Base-by-base conservation (phyloP, 2,113 vertebrate species). In the Campylorhamphus procurvoides region DNA sequence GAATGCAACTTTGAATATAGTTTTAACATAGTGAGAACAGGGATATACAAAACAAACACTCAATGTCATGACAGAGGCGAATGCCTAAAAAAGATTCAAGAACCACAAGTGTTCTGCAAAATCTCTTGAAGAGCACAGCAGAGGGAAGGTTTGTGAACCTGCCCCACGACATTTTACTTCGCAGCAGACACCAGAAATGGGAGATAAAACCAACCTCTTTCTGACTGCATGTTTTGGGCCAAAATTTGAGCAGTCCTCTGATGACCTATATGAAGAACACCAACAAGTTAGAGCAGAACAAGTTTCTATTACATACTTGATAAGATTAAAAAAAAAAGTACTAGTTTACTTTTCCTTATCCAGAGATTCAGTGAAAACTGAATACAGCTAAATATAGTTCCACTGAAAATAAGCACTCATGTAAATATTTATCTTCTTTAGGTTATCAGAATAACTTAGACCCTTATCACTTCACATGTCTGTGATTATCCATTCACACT, bases 171-270 rank as follows among this genome's bases (percentile, higher is more conserved):
- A 12, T n/a, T 39, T 14, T 29, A 52, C 40, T 58, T 39, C 37
- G 39, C 46, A 95, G 84, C 44, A 75, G 35, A 75, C 35, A 55
- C 25, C n/a, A 75, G 29, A 77, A 74, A 55, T 7, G 10, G 84
- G 46, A 90, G 35, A 94, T 63, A 62, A 82, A 59, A 92, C 92
- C 79, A 96, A 99, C 99, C 99, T 99, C 99, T 97, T 99, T 99
- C 97, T 99, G 99, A 97, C 99, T 99, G 96, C 99, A 99, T 12
- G 99, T 99, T 98, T 99, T 99, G 53, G 99, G 99, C 99, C 99
- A 99, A 95, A 99, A 99, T 97, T 99, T 99, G 79, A 99, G 98
- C 94, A 99, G 97, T 87, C 99, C 99, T 93, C 99, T 98, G 94
- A 99, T 99, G 58, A 99, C 99, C 99, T 99, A 74, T 28, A 96